Conservation (phyloP, 1,140 invertebrate species). For the Vollenhovia emeryi region DNA sequence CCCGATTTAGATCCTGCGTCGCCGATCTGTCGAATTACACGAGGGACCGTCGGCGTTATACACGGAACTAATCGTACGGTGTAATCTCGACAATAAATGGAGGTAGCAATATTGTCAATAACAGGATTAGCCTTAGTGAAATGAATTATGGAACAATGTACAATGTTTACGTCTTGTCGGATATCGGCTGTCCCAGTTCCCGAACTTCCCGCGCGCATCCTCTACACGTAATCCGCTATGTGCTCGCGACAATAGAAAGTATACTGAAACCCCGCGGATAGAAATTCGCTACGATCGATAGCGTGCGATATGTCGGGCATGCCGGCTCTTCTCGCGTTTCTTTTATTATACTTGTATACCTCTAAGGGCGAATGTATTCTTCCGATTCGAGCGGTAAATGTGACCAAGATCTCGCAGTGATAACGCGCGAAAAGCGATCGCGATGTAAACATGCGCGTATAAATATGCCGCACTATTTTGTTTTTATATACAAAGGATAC, state of each 20-base stretch:
- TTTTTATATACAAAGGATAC: conserved; percentile 50
- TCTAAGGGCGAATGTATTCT: neutral
- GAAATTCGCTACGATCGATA: conserved; percentile 29
- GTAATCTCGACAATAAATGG: conserved; percentile 56
- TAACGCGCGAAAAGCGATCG: conserved; percentile 1
- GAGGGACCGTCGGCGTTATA: conserved; percentile 18
- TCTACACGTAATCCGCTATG: neutral
- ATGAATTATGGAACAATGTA: conserved; percentile 55
- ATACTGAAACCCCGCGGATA: conserved; percentile 30
- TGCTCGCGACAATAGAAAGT: conserved; percentile 37
- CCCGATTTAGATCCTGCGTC: conserved; percentile 6
- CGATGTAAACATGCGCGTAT: conserved; percentile 5
- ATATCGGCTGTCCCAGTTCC: neutral
- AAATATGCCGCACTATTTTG: conserved; percentile 6
- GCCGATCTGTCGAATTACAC: conserved; percentile 15
- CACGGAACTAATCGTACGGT: conserved; percentile 37
- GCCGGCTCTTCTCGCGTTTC: neutral
- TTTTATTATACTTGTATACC: neutral
- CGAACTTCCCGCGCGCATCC: conserved; percentile 1
- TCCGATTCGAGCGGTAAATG: neutral
- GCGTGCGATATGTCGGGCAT: neutral
- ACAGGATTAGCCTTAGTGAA: conserved; percentile 44
- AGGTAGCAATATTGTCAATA: conserved; percentile 58
- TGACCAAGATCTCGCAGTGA: neutral
- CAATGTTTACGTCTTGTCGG: conserved; percentile 30